A percentile compares a stretch with the other conserved stretches of the same genome.
phyloP scores from a whole-genome alignment of 2,113 vertebrate species.

The Sapajus apella region DNA sequence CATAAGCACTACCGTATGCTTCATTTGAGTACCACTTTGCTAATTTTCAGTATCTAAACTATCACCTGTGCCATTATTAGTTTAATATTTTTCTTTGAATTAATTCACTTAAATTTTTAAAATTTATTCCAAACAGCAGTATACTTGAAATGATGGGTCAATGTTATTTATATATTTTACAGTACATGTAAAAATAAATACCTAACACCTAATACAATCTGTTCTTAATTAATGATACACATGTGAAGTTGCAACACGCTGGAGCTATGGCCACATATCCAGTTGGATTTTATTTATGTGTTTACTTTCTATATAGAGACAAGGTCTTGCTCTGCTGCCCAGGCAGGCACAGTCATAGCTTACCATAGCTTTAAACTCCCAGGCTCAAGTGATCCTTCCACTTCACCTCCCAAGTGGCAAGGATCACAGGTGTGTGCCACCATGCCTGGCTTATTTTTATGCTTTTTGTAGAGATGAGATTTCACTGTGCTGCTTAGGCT shows the following conservation, averaged over 20 bases:
- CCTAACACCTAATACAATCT: not conserved
- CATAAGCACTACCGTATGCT: not conserved
- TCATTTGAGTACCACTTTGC: not conserved
- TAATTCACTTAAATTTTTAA: not conserved
- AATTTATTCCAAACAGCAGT: not conserved
- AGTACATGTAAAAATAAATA: not conserved
- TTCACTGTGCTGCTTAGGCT: too few relatives aligned
- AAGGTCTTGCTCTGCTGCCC: too few relatives aligned
- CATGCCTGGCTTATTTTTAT: too few relatives aligned
- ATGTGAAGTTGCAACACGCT: not conserved
- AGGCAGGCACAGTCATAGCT: too few relatives aligned
- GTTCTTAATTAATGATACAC: not conserved
- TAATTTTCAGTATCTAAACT: not conserved
- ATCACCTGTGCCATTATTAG: not conserved
- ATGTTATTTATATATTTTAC: not conserved
- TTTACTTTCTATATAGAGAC: too few relatives aligned
- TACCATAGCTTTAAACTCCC: too few relatives aligned
- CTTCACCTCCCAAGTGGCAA: too few relatives aligned
- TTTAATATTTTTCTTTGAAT: slow-evolving; percentile 12
- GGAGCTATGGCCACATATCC: not conserved
- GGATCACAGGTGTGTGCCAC: too few relatives aligned
- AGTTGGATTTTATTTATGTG: too few relatives aligned
- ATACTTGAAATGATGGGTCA: not conserved
- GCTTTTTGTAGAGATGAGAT: too few relatives aligned
- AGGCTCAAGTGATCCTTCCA: too few relatives aligned